Evolutionary conservation across 2,888 invertebrate species (phyloP).

Genomic region (Mimachlamys varia): DNA sequence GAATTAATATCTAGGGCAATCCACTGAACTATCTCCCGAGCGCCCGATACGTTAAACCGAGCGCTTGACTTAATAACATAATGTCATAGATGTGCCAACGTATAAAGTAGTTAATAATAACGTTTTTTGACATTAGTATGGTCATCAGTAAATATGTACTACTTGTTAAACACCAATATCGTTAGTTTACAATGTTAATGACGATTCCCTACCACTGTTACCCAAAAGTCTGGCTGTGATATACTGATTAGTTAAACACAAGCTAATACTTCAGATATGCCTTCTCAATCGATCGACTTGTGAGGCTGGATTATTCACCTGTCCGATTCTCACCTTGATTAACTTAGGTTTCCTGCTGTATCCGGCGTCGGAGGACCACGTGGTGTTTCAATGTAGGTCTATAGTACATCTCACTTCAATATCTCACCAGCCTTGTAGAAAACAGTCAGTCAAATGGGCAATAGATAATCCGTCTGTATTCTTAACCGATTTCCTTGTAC

Average conservation of each 20-base stretch:
- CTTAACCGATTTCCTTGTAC: neutral
- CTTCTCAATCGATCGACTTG: neutral
- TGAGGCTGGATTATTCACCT: neutral
- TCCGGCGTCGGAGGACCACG: slow-evolving; percentile 13
- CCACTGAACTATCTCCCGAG: too few species aligned
- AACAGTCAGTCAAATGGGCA: neutral
- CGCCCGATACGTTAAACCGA: too few species aligned
- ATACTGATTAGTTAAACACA: neutral
- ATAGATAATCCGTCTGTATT: neutral
- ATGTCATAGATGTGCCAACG: too few species aligned
- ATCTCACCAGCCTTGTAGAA: neutral
- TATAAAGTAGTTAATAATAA: too few species aligned
- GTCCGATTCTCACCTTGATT: neutral
- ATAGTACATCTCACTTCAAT: neutral
- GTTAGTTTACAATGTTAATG: too few species aligned
- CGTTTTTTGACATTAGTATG: too few species aligned
- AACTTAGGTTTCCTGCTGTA: neutral
- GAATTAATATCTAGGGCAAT: too few species aligned
- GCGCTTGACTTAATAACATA: too few species aligned
- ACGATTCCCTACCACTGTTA: too few species aligned
- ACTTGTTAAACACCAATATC: too few species aligned
- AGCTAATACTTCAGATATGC: neutral
- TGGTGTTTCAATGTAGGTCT: neutral
- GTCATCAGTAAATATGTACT: too few species aligned
- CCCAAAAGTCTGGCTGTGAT: neutral